Evolutionary conservation across 2,888 invertebrate genomes (phyloP).

Genomic region (Pardosa pseudoannulata): DNA sequence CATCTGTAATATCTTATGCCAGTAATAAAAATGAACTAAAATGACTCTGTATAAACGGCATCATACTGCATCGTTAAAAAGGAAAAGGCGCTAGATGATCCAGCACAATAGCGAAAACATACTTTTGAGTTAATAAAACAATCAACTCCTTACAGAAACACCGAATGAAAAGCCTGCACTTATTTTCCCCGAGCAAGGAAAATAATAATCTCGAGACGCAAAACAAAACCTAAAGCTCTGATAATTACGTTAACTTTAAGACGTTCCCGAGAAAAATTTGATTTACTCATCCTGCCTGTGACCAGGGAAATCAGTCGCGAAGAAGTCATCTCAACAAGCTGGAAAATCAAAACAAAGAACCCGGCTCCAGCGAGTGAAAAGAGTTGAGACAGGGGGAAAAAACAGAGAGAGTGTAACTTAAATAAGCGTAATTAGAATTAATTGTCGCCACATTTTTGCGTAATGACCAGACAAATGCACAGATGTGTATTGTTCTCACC

Average conservation of each 20-base stretch:
- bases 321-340: slow-evolving; percentile 49
- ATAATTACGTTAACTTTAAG: slow-evolving; percentile 8
- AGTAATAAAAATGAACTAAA: too few species aligned
- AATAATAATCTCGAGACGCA: not conserved
- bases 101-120: too few species aligned
- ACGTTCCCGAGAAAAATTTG: not conserved
- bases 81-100: too few species aligned
- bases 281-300: not conserved
- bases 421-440: slow-evolving; percentile 68
- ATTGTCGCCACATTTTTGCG: slow-evolving; percentile 54
- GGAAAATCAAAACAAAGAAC: slow-evolving; percentile 23
- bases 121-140: too few species aligned
- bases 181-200: not conserved
- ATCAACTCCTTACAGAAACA: too few species aligned
- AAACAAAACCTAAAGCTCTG: not conserved
- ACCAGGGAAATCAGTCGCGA: not conserved
- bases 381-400: slow-evolving; percentile 5
- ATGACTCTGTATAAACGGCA: too few species aligned
- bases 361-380: slow-evolving; percentile 16
- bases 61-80: too few species aligned
- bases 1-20: too few species aligned
- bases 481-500: slow-evolving; percentile 40
- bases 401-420: slow-evolving; percentile 45
- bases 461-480: slow-evolving; percentile 42
- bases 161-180: too few species aligned